Evolutionary conservation across 2,113 vertebrate genomes (phyloP), one percentile per base, ranked within the genome.

Genomic region (Nicator chloris): DNA sequence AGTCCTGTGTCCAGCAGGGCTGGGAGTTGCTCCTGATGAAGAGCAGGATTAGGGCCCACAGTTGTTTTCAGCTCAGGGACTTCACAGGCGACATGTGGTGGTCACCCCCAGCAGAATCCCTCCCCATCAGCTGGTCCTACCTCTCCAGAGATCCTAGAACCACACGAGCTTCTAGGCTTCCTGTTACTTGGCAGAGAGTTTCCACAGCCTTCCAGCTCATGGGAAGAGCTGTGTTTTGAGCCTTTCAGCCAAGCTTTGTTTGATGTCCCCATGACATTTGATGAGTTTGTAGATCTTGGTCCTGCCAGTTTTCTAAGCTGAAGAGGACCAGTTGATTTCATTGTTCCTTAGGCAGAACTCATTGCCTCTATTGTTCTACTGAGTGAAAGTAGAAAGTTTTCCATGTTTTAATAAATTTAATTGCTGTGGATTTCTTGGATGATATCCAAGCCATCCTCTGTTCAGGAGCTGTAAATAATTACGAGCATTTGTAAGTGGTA

Each of bases 401-500:
- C 76, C 19, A 81, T 92, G 95, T 93, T 81, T 77, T 91, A 53
- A 79, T 70, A 92, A 71, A 82, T 60, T 14, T 54, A 87, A 71
- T 88, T 85, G 79, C 93, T 85, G 78, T 57, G 88, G 50, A 45
- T 82, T 76, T 92, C 40, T 89, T 96, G 96, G 63, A 33, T 87
- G 71, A 13, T 88, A 42, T 60, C 88, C 93, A 95, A 72, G 45
- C 63, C 21, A 3, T 90, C 82, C 82, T 83, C 79, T 84, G 49
- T 88, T 95, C 77, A 53, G 86, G 65, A 93, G 65, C 91, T 92
- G 92, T 92, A 95, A 95, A 92, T 89, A 95, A 93, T 95, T 79
- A 45, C 11, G 44, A 93, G 73, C 65, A 33, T 83, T 94, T 82
- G 23, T 87, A 64, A 95, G 77, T 91, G 88, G 89, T 95, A 95